A percentile compares a stretch with the other conserved stretches of the same genome.
phyloP scores from a whole-genome alignment of 1,140 invertebrate species.

The Formica selysi region DNA sequence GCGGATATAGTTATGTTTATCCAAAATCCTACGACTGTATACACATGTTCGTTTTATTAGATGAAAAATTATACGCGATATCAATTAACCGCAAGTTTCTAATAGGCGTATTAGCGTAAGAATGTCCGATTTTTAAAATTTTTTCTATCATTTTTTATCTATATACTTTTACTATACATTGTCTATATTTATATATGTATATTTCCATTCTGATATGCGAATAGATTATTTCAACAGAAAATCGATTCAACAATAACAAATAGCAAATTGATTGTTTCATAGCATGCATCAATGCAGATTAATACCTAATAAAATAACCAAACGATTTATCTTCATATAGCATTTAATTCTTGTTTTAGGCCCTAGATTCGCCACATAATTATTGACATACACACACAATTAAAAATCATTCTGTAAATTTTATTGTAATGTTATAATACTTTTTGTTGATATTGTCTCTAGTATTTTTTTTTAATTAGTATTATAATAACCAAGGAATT shows the following conservation, averaged over 20 bases:
- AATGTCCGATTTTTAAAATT: not conserved
- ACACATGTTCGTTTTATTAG: slow-evolving; percentile 11
- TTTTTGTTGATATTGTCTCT: not conserved
- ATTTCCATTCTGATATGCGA: too few relatives aligned
- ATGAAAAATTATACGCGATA: not conserved
- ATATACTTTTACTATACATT: too few relatives aligned
- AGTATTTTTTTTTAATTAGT: not conserved
- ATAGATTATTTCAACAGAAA: too few relatives aligned
- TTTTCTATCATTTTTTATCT: not conserved
- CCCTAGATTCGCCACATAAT: too few relatives aligned
- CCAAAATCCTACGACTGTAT: not conserved
- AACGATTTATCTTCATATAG: too few relatives aligned
- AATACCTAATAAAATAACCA: not conserved
- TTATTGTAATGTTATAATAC: not conserved
- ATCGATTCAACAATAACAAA: too few relatives aligned
- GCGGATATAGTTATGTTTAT: not conserved
- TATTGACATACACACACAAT: too few relatives aligned
- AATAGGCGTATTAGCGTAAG: not conserved
- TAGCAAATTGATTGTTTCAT: too few relatives aligned
- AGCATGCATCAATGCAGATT: too few relatives aligned
- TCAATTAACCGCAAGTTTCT: not conserved
- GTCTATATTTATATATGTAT: too few relatives aligned
- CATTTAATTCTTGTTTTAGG: too few relatives aligned
- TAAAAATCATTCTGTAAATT: too few relatives aligned
- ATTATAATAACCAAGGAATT: slow-evolving; percentile 5